Evolutionary conservation across 2,888 invertebrate species (phyloP).

Genomic region (Monochamus alternatus): DNA sequence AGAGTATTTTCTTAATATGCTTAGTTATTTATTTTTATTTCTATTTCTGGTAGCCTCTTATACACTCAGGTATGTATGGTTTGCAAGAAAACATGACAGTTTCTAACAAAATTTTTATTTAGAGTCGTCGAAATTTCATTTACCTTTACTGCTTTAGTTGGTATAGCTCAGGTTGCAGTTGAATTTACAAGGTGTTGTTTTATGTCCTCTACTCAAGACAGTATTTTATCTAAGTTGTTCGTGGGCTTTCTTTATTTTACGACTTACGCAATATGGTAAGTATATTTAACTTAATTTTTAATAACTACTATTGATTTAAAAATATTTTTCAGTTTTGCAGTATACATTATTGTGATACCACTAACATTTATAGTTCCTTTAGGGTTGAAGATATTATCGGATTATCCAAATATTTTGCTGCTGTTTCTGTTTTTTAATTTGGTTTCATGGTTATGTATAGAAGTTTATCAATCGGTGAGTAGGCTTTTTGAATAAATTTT

Average conservation of each 20-base stretch:
- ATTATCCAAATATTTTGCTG: slow-evolving; percentile 45
- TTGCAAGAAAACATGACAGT: neutral
- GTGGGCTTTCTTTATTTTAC: slow-evolving; percentile 42
- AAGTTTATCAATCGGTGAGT: slow-evolving; percentile 57
- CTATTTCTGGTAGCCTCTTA: slow-evolving; percentile 55
- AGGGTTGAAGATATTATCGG: slow-evolving; percentile 46
- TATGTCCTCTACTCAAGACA: slow-evolving; percentile 44
- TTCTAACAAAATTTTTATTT: slow-evolving; percentile 37
- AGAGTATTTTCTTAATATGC: slow-evolving; percentile 51
- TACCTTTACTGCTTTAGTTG: slow-evolving; percentile 52
- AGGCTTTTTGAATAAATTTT: neutral
- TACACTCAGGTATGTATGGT: slow-evolving; percentile 52
- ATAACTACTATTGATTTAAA: neutral
- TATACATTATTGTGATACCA: slow-evolving; percentile 53
- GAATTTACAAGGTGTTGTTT: slow-evolving; percentile 51
- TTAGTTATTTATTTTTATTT: slow-evolving; percentile 59
- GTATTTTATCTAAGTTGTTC: slow-evolving; percentile 38
- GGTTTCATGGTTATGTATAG: slow-evolving; percentile 50
- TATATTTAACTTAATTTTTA: neutral
- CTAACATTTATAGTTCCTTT: slow-evolving; percentile 51
- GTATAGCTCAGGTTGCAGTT: slow-evolving; percentile 46
- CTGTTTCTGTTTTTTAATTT: slow-evolving; percentile 47
- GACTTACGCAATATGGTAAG: slow-evolving; percentile 51
- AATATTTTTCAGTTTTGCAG: slow-evolving; percentile 49
- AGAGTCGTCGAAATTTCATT: slow-evolving; percentile 55